These are phyloP conservation scores for Drosophila leontia DNA, from an alignment of 1,140 invertebrate genomes.

Conservation along the genomic window DNA sequence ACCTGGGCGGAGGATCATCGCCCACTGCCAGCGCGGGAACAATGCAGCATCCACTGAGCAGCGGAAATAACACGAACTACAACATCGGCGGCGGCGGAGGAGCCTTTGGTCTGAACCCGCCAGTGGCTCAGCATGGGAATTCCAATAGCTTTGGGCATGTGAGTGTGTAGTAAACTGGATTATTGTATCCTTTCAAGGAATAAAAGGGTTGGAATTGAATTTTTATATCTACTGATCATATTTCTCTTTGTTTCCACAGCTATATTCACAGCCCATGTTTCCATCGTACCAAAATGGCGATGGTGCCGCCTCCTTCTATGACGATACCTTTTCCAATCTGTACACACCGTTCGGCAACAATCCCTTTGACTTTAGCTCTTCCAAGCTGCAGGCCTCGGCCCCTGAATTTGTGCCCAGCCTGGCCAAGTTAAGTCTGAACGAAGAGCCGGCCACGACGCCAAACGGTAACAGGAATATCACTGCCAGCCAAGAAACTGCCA, in stretches of 20 bases:
- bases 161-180: conserved; percentile 11
- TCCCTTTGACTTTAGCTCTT: conserved; percentile 74
- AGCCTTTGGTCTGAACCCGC: conserved; percentile 58
- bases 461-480: conserved; percentile 50
- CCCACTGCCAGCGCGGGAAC: conserved; percentile 3
- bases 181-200: neutral
- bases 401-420: conserved; percentile 81
- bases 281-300: conserved; percentile 59
- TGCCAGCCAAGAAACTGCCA: conserved; percentile 50
- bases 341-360: conserved; percentile 70
- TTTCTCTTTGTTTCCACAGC: conserved; percentile 16
- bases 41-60: conserved; percentile 39
- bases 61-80: conserved; percentile 23
- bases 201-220: no score
- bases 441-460: conserved; percentile 14
- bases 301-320: conserved; percentile 29
- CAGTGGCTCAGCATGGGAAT: conserved; percentile 1
- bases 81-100: conserved; percentile 51
- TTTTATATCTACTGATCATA: neutral
- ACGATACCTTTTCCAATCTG: conserved; percentile 46
- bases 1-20: conserved; percentile 46
- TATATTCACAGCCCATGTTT: conserved; percentile 38
- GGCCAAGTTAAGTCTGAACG: conserved; percentile 62
- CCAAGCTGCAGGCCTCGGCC: conserved; percentile 78
- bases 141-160: conserved; percentile 46